A percentile compares a stretch with the other conserved stretches of the same genome.
phyloP scores from a whole-genome alignment of 2,113 vertebrate species.

The Megaceryle torquata region DNA sequence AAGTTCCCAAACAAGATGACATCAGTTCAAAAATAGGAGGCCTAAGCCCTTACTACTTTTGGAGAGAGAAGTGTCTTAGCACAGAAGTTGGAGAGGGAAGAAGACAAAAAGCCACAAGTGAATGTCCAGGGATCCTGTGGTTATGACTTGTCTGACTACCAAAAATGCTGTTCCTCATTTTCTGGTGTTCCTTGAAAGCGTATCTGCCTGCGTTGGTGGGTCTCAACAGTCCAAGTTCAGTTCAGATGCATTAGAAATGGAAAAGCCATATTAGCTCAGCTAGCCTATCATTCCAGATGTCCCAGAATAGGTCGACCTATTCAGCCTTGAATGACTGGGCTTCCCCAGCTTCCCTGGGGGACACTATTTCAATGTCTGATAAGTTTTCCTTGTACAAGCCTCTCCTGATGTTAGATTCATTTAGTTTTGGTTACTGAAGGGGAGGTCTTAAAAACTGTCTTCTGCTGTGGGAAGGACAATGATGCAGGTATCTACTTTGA shows the following conservation, averaged over 20 bases:
- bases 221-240: background rate
- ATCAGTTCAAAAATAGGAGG: constrained; percentile 4
- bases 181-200: constrained; percentile 45
- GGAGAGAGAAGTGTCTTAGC: constrained; percentile 31
- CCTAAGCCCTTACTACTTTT: background rate
- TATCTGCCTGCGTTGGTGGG: background rate
- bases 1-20: background rate
- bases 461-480: background rate
- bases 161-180: constrained; percentile 27
- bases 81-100: constrained; percentile 45
- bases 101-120: constrained; percentile 54
- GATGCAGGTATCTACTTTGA: background rate
- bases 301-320: background rate
- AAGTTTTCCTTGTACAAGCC: background rate
- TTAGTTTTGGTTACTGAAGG: background rate
- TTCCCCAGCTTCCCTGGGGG: background rate
- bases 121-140: constrained; percentile 54
- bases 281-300: background rate
- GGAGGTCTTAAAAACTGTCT: background rate
- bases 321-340: background rate
- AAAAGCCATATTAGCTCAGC: constrained; percentile 34
- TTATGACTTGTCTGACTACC: constrained; percentile 46
- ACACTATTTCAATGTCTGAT: background rate
- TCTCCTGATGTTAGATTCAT: constrained; percentile 26
- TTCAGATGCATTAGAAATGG: constrained; percentile 19